Base-by-base conservation (phyloP, 2,888 invertebrate genomes). In the Caenorhabditis zanzibari region DNA sequence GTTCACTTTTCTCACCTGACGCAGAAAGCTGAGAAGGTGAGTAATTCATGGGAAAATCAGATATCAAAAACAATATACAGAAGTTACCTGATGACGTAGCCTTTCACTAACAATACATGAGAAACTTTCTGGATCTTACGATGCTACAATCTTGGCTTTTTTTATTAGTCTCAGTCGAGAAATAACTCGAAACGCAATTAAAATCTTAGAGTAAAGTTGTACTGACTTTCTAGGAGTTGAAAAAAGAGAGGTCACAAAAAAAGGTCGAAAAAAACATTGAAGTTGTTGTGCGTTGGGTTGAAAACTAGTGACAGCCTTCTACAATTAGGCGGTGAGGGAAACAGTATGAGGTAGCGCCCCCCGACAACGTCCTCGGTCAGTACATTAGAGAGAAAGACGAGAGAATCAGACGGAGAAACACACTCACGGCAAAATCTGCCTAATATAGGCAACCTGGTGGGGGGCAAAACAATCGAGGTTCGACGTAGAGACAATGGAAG, bases 281-380 rank as follows among this genome's bases (percentile, higher is more conserved):
- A 47, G 47, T 49, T 49, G 47, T 47, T 47, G 47, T 47, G 47
- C 19, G 47, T 35, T n/a, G 38, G 32, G 22, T 24, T 47, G 35
- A 58, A 61, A 73, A 73, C 49, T 72, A 59, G 47, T 49, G 49
- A 32, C 44, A 44, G 49, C 22, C 52, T 24, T 49, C 35, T 73
- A 61, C 61, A 61, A 73, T 73, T 73, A 74, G 76, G 38, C 44
- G 59, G 14, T 22, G 24, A 41, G 26, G 58, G 68, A 68, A 68
- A 68, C 68, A 68, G 52, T 68, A 68, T 41, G 68, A 35, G 47
- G 52, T 61, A 59, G 61, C 32, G 32, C 32, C 4, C 5, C 32
- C 5, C 4, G 10, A 12, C 7, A 38, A 73, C 63, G 76, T 76
- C 76, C 68, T 68, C 68, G 61, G 52, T 35, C 66, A 49, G 54